A percentile compares a stretch with the other conserved stretches of the same genome.
phyloP scores from a whole-genome alignment of 2,797 vertebrate species.

The Cottoperca gobio region DNA sequence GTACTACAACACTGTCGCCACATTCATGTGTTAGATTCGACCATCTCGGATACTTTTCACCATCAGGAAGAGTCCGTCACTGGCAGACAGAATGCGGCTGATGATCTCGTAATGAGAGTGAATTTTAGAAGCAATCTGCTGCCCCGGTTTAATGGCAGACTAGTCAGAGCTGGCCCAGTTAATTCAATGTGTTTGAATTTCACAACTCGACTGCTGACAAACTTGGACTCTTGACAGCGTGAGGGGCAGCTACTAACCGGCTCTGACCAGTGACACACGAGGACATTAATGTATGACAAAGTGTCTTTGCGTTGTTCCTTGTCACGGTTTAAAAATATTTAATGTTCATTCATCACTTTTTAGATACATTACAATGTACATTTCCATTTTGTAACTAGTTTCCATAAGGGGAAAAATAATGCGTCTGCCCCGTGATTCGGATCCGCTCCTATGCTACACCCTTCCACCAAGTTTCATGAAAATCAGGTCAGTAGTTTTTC shows the following conservation, averaged over 20 bases:
- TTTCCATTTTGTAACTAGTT: background rate
- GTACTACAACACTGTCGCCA: constrained; percentile 9
- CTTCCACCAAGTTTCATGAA: too few relatives aligned
- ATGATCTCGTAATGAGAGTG: constrained; percentile 69
- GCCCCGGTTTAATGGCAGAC: constrained; percentile 57
- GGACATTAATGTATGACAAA: constrained; percentile 25
- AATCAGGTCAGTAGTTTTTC: too few relatives aligned
- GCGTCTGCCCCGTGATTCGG: too few relatives aligned
- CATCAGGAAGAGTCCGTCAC: constrained; percentile 76
- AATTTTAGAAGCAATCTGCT: constrained; percentile 74
- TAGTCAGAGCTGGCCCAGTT: constrained; percentile 55
- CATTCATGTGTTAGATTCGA: constrained; percentile 37
- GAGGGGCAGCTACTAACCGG: constrained; percentile 19
- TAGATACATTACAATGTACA: background rate
- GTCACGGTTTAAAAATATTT: too few relatives aligned
- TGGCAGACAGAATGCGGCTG: constrained; percentile 64
- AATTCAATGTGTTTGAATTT: constrained; percentile 62
- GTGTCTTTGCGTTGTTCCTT: background rate
- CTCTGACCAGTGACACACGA: constrained; percentile 1
- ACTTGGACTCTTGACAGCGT: constrained; percentile 28
- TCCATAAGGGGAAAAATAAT: too few relatives aligned
- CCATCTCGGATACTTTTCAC: constrained; percentile 64
- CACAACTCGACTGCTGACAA: constrained; percentile 52
- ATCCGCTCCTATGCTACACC: too few relatives aligned
- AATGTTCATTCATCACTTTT: background rate